These are phyloP conservation scores for Eonycteris spelaea DNA, from an alignment of 2,113 vertebrate species.

Conservation along the genomic window DNA sequence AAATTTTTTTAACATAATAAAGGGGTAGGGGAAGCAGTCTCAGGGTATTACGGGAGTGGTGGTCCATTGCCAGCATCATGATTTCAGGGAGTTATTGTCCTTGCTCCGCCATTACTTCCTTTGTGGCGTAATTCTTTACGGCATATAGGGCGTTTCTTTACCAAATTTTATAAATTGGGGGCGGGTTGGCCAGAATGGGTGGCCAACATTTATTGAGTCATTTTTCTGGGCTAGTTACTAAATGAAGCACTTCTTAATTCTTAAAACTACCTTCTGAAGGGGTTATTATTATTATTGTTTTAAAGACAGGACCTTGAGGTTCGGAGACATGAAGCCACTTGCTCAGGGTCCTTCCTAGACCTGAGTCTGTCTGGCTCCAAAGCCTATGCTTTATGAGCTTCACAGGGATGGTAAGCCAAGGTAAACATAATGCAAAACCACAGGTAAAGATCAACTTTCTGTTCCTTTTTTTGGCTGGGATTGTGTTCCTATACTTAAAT, in stretches of 20 bases:
- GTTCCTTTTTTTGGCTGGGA: neutral
- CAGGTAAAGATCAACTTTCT: neutral
- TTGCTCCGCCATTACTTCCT: neutral
- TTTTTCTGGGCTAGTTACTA: neutral
- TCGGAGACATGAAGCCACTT: neutral
- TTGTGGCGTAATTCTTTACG: neutral
- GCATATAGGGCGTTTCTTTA: neutral
- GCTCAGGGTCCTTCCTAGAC: neutral
- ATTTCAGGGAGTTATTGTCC: neutral
- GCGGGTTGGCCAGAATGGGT: neutral
- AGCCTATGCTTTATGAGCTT: neutral
- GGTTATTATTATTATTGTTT: neutral
- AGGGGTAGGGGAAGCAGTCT: neutral
- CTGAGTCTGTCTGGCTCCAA: neutral
- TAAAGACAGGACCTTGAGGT: neutral
- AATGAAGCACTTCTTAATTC: neutral
- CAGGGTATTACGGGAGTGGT: neutral
- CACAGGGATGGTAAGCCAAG: neutral
- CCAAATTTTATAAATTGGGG: neutral
- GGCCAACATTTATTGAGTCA: neutral
- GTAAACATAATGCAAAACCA: neutral
- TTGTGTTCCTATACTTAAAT: neutral
- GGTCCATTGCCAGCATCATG: accelerated
- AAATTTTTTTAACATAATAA: conserved; percentile 1
- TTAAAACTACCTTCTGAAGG: neutral